Evolutionary conservation across 1,140 invertebrate species (phyloP), one percentile per base, ranked within the genome.

Genomic region (Bombus pyrosoma): DNA sequence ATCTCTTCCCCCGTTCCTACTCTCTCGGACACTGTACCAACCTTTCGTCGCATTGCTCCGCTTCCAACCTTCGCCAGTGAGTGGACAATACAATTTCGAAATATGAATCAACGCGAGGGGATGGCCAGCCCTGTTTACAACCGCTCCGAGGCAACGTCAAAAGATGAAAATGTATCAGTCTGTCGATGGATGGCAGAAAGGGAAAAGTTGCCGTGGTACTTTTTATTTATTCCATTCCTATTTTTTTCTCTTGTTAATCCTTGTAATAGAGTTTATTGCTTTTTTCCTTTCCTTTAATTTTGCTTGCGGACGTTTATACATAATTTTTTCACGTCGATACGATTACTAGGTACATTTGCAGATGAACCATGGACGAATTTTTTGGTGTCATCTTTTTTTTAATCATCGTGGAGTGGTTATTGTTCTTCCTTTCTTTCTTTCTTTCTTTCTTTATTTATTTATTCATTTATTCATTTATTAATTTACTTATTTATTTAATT

Each of bases 1-100:
- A 85, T 78, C 75, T 43, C 39, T 64, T 39, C 43, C 59, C 57
- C 41, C 69, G 34, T 32, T 43, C 15, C 13, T 41, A 13, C 64
- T 76, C 77, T 53, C 82, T 28, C 6, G 28, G 75, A 77, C n/a
- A 8, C 37, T 32, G 22, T n/a, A 32, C 81, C 69, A 47, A 9
- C 10, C 37, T 8, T 18, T 13, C 15, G 34, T 34, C 1, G 47
- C 47, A 53, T 53, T 22, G 47, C 47, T 22, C 47, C 57, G 10
- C 59, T n/a, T 25, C 4, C 59, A 59, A 28, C 3, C 28, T 28
- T 37, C 28, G 18, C 37, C 28, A 34, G 32, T 13, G n/a, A 18
- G 53, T 59, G 80, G 80, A 74, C 83, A 89, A 89, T 86, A 53
- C 73, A 81, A 83, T 86, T 72, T 80, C 41, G 77, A 74, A 81